phyloP scores from a whole-genome alignment of 2,888 invertebrate species.

The Drosophila mayaguana region DNA sequence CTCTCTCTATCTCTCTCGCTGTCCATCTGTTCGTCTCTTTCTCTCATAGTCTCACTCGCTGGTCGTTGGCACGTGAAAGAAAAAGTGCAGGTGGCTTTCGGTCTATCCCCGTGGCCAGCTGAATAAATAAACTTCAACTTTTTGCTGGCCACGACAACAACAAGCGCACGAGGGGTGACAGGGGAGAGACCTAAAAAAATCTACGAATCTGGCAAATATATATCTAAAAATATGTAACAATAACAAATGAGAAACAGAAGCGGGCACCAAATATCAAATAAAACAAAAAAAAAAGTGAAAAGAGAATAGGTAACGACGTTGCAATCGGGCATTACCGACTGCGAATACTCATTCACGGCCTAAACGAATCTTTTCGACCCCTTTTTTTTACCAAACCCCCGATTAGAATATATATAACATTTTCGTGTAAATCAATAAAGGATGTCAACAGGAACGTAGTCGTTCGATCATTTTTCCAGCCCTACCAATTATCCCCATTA shows the following conservation, averaged over 20 bases:
- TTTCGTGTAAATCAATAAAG: too few relatives aligned
- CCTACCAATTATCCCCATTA: too few relatives aligned
- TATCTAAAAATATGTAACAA: constrained; percentile 72
- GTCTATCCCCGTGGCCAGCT: constrained; percentile 43
- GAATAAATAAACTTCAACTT: constrained; percentile 77
- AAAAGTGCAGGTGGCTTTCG: constrained; percentile 75
- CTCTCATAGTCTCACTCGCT: constrained; percentile 2
- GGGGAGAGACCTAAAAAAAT: constrained; percentile 13
- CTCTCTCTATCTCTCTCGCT: constrained; percentile 12
- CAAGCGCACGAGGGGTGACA: constrained; percentile 14
- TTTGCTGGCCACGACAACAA: constrained; percentile 55
- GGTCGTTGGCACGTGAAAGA: constrained; percentile 69
- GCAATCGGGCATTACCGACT: too few relatives aligned
- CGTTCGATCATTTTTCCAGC: too few relatives aligned
- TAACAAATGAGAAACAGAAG: constrained; percentile 69
- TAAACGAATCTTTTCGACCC: too few relatives aligned
- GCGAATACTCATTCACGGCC: too few relatives aligned
- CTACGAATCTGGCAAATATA: constrained; percentile 44
- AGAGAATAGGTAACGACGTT: background rate
- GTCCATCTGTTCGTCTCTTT: constrained; percentile 2
- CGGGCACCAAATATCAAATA: constrained; percentile 46
- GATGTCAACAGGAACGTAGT: too few relatives aligned
- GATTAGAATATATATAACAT: too few relatives aligned
- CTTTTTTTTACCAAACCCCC: too few relatives aligned
- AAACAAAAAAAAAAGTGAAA: background rate